Evolutionary conservation across 2,797 vertebrate species (phyloP).

Genomic region (Hoplostethus mediterraneus): DNA sequence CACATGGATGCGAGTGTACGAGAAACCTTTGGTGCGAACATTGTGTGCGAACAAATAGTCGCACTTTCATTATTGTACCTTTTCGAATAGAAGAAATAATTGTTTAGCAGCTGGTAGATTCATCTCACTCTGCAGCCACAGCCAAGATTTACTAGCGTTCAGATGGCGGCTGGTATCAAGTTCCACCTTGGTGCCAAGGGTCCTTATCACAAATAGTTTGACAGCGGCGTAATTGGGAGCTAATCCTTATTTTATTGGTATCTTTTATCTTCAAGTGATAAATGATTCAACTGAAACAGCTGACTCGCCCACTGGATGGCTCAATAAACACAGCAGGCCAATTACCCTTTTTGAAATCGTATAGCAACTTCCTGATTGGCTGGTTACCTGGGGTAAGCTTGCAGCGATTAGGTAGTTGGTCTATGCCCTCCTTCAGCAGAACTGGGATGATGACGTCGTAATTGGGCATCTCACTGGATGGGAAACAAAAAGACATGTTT

Average conservation of each 20-base stretch:
- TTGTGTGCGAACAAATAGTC: too few relatives aligned
- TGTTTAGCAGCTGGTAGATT: constrained; percentile 36
- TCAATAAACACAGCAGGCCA: constrained; percentile 58
- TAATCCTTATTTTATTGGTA: constrained; percentile 62
- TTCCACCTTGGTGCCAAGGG: constrained; percentile 41
- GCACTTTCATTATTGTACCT: constrained; percentile 23
- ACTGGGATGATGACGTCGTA: constrained; percentile 89
- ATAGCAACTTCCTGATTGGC: constrained; percentile 30
- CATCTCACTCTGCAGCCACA: constrained; percentile 47
- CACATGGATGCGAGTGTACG: too few relatives aligned
- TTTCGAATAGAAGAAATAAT: constrained; percentile 39
- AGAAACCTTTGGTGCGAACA: too few relatives aligned
- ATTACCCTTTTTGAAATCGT: constrained; percentile 26
- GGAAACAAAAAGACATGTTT: neutral
- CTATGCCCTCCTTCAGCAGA: constrained; percentile 89
- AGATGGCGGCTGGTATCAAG: constrained; percentile 59
- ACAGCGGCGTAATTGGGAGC: constrained; percentile 68
- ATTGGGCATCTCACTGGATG: constrained; percentile 90
- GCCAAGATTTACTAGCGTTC: constrained; percentile 56
- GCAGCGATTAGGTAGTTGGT: constrained; percentile 90
- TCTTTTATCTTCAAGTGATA: constrained; percentile 64
- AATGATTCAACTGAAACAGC: constrained; percentile 68
- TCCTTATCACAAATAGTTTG: constrained; percentile 58
- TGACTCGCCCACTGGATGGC: constrained; percentile 48
- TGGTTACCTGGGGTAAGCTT: constrained; percentile 91